Evolutionary conservation across 2,113 vertebrate species (phyloP), one percentile per base, ranked within the genome.

Genomic region (Tautogolabrus adspersus): DNA sequence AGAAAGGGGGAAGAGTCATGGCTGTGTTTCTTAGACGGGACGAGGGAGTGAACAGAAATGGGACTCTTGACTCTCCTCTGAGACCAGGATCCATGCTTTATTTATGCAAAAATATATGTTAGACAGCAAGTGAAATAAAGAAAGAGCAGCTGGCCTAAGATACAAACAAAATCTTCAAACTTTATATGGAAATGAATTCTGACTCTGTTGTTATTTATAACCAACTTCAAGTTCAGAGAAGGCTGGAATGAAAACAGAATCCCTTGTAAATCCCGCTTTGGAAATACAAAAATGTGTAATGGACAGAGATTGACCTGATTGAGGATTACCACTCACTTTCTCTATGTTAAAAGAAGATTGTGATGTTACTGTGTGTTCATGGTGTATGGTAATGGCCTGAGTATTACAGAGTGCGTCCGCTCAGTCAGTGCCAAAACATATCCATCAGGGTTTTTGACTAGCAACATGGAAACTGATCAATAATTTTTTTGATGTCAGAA

Each of bases 21-120:
- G 66, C 42, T 34, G 63, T 51, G 62, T 71, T 70, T 73, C 78
- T 88, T 83, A 89, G 84, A 81, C 81, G 82, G 73, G 66, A 88
- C 79, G 57, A 72, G 71, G 72, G 62, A 74, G 66, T 6, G 38
- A 64, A 22, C 47, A 61, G 3, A 66, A 69, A 63, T 16, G 30
- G 55, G 5, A 22, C 84, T 56, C 55, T 52, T 7, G 3, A 42
- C 85, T 85, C 76, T 81, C 75, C 80, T 87, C 89, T 84, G 67
- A 83, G 83, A 82, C 47, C 63, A 78, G 51, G 37, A 84, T 67
- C 76, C 79, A 82, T 84, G 88, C 42, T 59, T 63, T 38, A 77
- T 63, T 58, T 3, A 22, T 15, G 37, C 16, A 23, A 38, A 47
- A 68, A 10, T 42, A 40, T 47, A 56, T 65, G 12, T 55, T 3